Conservation (phyloP, 2,888 invertebrate genomes). For the Drosophila mettleri region DNA sequence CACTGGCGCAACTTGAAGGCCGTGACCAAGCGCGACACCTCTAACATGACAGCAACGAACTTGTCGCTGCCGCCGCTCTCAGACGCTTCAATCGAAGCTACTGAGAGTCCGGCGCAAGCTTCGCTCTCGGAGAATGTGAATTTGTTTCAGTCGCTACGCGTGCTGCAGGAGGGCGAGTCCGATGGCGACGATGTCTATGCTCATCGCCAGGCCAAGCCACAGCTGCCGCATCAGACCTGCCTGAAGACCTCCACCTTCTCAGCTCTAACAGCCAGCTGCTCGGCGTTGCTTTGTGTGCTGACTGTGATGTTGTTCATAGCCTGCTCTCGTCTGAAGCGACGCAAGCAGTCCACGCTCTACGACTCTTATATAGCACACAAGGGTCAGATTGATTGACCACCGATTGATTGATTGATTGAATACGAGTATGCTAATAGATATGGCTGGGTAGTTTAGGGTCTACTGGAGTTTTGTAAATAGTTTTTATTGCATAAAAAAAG, state of each 20-base stretch:
- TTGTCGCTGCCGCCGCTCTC: conserved; percentile 66
- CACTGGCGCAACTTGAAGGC: conserved; percentile 96
- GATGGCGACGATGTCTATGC: conserved; percentile 85
- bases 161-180: conserved; percentile 93
- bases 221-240: conserved; percentile 87
- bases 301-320: conserved; percentile 90
- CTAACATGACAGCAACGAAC: conserved; percentile 83
- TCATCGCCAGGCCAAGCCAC: conserved; percentile 51
- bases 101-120: conserved; percentile 84
- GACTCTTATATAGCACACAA: conserved; percentile 88
- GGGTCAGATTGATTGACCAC: conserved; percentile 87
- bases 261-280: conserved; percentile 89
- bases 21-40: conserved; percentile 90
- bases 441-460: conserved; percentile 22
- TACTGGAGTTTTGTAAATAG: conserved; percentile 64
- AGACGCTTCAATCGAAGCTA: conserved; percentile 29
- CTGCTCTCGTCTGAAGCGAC: conserved; percentile 90
- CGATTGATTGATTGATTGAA: background rate
- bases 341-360: conserved; percentile 85
- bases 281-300: conserved; percentile 90
- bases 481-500: conserved; percentile 42
- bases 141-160: conserved; percentile 94
- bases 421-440: background rate
- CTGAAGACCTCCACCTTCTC: conserved; percentile 88
- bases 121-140: conserved; percentile 94